Evolutionary conservation across 2,797 vertebrate species (phyloP).

Genomic region (Alosa sapidissima): DNA sequence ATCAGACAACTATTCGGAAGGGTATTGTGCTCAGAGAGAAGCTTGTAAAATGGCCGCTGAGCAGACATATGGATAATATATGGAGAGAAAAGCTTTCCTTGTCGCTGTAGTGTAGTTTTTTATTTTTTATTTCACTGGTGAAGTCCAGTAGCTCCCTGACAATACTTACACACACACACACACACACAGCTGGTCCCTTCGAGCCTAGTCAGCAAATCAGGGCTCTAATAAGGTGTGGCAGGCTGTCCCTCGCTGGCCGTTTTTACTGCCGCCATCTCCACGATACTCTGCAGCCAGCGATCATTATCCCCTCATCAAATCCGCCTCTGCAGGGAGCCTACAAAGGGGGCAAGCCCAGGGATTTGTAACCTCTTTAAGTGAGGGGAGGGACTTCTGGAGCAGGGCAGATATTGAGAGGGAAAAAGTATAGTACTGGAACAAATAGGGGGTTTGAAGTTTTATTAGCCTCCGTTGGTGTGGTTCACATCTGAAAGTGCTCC

Average conservation of each 20-base stretch:
- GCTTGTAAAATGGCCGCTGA: not conserved
- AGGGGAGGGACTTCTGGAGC: constrained; percentile 33
- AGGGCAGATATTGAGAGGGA: constrained; percentile 24
- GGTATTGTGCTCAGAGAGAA: not conserved
- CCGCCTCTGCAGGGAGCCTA: constrained; percentile 57
- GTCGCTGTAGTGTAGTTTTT: not conserved
- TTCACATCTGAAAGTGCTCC: not conserved
- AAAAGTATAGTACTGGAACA: not conserved
- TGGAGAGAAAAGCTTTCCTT: not conserved
- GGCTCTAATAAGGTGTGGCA: constrained; percentile 68
- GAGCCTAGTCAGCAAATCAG: constrained; percentile 67
- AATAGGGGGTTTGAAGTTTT: not conserved
- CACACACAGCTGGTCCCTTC: not conserved
- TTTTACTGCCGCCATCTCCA: constrained; percentile 63
- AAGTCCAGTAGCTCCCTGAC: not conserved
- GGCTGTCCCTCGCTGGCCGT: constrained; percentile 59
- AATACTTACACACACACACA: not conserved
- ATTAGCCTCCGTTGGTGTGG: not conserved
- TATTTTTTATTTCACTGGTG: not conserved
- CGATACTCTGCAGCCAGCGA: constrained; percentile 65
- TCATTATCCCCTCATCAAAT: constrained; percentile 76
- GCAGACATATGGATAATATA: not conserved
- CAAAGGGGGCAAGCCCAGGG: constrained; percentile 65
- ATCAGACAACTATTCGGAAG: not conserved
- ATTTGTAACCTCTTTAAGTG: constrained; percentile 73